Percentiles rank a stretch among this genome's conserved stretches.
Evolutionary conservation across 2,797 vertebrate genomes (phyloP).

Genomic region (Tangara arthus): DNA sequence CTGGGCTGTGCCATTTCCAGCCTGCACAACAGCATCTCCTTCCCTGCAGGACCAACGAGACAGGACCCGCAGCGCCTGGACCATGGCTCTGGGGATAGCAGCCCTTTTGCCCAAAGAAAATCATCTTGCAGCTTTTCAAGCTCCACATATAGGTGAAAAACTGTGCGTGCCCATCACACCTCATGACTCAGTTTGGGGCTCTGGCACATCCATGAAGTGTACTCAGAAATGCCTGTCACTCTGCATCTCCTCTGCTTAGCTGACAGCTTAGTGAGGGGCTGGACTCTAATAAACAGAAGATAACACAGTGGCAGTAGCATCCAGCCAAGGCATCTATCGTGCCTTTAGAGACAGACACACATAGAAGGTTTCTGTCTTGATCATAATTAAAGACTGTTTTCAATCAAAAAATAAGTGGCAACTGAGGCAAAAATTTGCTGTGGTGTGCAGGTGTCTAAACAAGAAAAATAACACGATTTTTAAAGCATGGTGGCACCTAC

Average conservation of each 20-base stretch:
- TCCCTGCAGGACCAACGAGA: background rate
- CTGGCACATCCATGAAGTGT: background rate
- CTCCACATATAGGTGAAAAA: background rate
- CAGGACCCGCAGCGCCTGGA: fast-evolving
- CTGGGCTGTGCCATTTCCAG: background rate
- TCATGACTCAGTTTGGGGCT: background rate
- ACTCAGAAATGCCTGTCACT: slow-evolving; percentile 23
- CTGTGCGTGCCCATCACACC: background rate
- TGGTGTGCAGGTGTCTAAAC: background rate
- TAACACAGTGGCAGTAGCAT: background rate
- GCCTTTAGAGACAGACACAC: background rate
- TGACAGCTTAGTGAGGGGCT: slow-evolving; percentile 2
- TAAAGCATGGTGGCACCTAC: background rate
- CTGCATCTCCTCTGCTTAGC: background rate
- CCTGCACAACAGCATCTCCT: background rate
- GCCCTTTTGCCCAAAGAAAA: background rate
- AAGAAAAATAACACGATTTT: background rate
- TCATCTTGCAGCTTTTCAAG: background rate
- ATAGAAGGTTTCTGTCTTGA: background rate
- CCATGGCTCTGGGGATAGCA: background rate
- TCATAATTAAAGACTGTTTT: background rate
- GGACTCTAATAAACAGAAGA: background rate
- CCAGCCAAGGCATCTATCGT: background rate
- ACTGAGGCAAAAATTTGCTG: background rate
- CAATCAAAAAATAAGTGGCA: background rate